Base-by-base conservation (phyloP, 2,113 vertebrate genomes). In the Lepus americanus region DNA sequence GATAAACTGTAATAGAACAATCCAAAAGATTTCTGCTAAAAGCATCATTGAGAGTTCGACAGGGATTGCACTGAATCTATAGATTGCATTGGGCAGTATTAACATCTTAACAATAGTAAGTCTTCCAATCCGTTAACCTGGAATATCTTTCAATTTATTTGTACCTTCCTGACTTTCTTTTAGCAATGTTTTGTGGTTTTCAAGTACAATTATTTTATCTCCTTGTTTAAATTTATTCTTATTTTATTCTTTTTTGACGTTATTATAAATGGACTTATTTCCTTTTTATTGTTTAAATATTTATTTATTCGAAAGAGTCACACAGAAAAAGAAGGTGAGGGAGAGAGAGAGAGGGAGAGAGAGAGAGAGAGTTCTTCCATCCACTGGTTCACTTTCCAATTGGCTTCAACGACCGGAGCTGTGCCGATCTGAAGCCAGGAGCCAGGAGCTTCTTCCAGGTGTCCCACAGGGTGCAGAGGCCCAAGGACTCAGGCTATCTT, bases 21-120 rank as follows among this genome's bases (percentile, higher is more conserved):
- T 59, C 31, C 20, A 59, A 33, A 33, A 59, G 51, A 59, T 66
- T 90, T 87, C 22, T 90, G 5, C 7, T 44, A 76, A 82, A 61
- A 44, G 36, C 0, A 4, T 77, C 49, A 91, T 14, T 95, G n/a
- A 77, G 3, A 39, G 88, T 95, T 95, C 53, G 59, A 90, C 27
- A 88, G 9, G 7, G 36, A 88, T 55, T 63, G 6, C 69, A 61
- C 63, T 76, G 27, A 90, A 66, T 94, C 59, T 84, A 0, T 69
- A 87, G 19, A 61, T 49, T 81, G 73, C 27, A 93, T 88, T 84
- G 2, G 5, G 44, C 73, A 66, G 17, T 49, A 70, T 29, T 87
- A 63, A 20, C 31, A 49, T 90, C 19, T 77, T 77, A 87, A 51
- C 14, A 80, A 74, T 67, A 76, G 1, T 67, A 88, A 88, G 29